Base-by-base conservation (phyloP, 1,140 invertebrate species). In the Lamellibrachia luymesi region DNA sequence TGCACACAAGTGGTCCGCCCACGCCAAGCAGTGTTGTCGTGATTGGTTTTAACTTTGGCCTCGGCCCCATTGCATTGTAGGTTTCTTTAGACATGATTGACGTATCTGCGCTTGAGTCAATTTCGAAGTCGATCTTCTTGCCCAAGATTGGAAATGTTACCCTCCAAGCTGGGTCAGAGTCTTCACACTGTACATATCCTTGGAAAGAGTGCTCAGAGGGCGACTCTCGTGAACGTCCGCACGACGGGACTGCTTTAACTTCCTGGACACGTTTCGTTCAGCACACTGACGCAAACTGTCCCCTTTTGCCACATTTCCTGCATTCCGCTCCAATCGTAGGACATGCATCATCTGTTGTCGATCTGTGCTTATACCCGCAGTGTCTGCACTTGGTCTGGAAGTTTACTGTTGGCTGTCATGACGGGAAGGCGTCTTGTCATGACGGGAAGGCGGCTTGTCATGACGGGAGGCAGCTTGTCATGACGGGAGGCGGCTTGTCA, bases 151-250 rank as follows among this genome's bases (percentile, higher is more conserved):
- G 90, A 7, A 90, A 22, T 49, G 91, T 91, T 13, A 91, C 91
- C 91, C 51, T 91, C 91, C 91, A 91, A 80, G 17, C 64, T 91
- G 91, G 51, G 91, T 91, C 91, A 25, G 38, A 50, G 91, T 91
- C 90, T 50, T 51, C 90, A 91, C 49, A 50, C 49, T 50, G 50
- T 4, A 91, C 91, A 50, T 13, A 91, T n/a, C 91, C 91, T 51
- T 4, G 51, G 51, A 91, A 91, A 13, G 4, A 51, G 27, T 91
- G 91, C 91, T 51, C 91, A 91, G 49, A 51, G 0, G 49, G 4
- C 17, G 49, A 91, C 17, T 91, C 49, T 91, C 91, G 51, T 51
- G 49, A 38, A 38, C 38, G 38, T 38, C 38, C 91, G 17, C 91
- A 91, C 27, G 38, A 51, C 17, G 38, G 51, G 27, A 50, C 8